These are phyloP conservation scores for Pseudopipra pipra DNA, from an alignment of 2,113 vertebrate species.

Conservation along the genomic window DNA sequence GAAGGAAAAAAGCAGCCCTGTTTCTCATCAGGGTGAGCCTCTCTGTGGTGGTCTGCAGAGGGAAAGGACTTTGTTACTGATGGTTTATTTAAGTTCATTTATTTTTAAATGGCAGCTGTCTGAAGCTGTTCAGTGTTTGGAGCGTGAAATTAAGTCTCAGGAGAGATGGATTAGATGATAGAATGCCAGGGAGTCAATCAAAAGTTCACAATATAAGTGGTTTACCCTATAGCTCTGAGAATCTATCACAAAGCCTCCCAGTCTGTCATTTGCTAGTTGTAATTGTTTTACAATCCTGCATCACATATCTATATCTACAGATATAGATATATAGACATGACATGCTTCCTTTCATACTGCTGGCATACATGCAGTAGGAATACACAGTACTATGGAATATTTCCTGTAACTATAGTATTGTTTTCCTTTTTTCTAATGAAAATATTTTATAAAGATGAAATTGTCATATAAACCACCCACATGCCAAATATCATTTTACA, in stretches of 20 bases:
- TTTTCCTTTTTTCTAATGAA: neutral
- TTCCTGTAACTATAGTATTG: neutral
- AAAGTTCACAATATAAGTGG: neutral
- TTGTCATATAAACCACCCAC: neutral
- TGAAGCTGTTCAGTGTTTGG: constrained; percentile 18
- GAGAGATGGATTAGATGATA: constrained; percentile 38
- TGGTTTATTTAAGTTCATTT: constrained; percentile 33
- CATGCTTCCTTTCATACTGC: neutral
- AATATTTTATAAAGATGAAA: neutral
- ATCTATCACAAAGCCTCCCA: neutral
- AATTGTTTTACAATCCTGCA: neutral
- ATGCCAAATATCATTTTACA: neutral
- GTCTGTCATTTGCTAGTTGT: neutral
- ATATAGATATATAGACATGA: neutral
- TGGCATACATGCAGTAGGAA: neutral
- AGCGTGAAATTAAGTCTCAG: constrained; percentile 52
- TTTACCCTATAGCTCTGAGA: neutral
- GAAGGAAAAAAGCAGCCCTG: neutral
- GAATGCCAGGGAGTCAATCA: constrained; percentile 14
- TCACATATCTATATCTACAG: no score
- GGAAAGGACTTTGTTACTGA: neutral
- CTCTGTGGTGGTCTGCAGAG: neutral
- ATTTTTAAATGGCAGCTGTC: constrained; percentile 54
- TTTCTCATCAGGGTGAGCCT: neutral
- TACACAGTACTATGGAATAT: neutral